Conservation (phyloP, 1,140 invertebrate species). For the Batillaria attramentaria region DNA sequence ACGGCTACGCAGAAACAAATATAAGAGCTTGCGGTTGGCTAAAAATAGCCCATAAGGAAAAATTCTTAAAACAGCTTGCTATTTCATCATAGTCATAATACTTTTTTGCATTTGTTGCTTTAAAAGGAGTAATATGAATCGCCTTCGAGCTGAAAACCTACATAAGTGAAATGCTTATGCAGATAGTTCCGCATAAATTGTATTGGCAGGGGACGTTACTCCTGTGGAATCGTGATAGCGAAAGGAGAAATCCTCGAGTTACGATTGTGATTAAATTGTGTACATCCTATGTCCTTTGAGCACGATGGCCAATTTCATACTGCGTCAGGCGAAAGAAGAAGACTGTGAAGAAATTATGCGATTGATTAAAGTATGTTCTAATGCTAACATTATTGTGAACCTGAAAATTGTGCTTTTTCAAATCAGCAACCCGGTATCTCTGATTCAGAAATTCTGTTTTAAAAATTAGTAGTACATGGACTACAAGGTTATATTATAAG, state of each 20-base stretch:
- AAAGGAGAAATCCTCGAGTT: neutral
- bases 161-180: too few relatives aligned
- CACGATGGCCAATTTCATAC: slow-evolving; percentile 11
- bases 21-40: neutral
- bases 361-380: slow-evolving; percentile 46
- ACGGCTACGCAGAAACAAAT: neutral
- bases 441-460: too few relatives aligned
- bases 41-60: neutral
- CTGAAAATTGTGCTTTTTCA: neutral
- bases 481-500: too few relatives aligned
- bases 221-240: neutral
- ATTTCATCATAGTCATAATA: neutral
- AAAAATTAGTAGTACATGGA: too few relatives aligned
- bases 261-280: neutral
- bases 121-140: neutral
- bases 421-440: too few relatives aligned
- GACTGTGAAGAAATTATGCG: slow-evolving; percentile 48
- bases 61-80: neutral
- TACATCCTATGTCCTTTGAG: too few relatives aligned
- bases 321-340: slow-evolving; percentile 36
- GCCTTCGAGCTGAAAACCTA: too few relatives aligned
- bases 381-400: neutral
- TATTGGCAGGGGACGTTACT: slow-evolving; percentile 3
- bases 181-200: too few relatives aligned
- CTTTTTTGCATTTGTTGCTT: neutral